Evolutionary conservation across 2,113 vertebrate species (phyloP), one percentile per base, ranked within the genome.

Genomic region (Anguilla rostrata): DNA sequence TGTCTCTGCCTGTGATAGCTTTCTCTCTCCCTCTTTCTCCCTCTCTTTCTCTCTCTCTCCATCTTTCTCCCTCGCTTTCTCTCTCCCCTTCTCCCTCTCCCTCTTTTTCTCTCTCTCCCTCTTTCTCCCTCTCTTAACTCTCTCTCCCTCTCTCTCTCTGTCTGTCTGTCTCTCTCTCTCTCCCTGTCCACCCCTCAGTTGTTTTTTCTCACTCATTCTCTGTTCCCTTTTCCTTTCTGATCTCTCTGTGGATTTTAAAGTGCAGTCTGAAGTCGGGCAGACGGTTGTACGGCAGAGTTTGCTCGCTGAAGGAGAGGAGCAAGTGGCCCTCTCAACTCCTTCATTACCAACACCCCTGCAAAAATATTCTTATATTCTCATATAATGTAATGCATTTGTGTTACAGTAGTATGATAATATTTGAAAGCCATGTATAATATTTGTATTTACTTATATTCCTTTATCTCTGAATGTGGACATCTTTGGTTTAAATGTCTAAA

Each of bases 1-100:
- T 95, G 94, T 94, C 92, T 92, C 88, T 89, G 87, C 91, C 90
- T 88, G 87, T 90, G 87, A 91, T 89, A 90, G 90, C 89, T 88
- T 85, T 91, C 81, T 88, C 89, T 87, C 85, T 84, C 82, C 53
- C 78, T 71, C 39, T 75, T 46, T 16, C 20, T 78, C 56, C 66
- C 34, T 80, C 78, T 71, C 39, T 75, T 46, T 16, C 20, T 78
- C 56, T 79, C 34, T 80, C 34, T 66, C 40, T 66, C 71, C 46
- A 57, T 63, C 41, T 57, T 40, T 78, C 53, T 84, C 43, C 60
- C 41, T 84, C 40, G 66, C 39, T 20, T 49, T 81, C 12, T 57
- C 26, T 78, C 53, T 53, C n/a, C 78, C 46, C 78, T n/a, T 56
- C 26, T 20, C 15, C 0, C 14, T 20, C 49, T 80, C 46, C 4